Conservation (phyloP, 1,140 invertebrate species). For the Halesus radiatus region DNA sequence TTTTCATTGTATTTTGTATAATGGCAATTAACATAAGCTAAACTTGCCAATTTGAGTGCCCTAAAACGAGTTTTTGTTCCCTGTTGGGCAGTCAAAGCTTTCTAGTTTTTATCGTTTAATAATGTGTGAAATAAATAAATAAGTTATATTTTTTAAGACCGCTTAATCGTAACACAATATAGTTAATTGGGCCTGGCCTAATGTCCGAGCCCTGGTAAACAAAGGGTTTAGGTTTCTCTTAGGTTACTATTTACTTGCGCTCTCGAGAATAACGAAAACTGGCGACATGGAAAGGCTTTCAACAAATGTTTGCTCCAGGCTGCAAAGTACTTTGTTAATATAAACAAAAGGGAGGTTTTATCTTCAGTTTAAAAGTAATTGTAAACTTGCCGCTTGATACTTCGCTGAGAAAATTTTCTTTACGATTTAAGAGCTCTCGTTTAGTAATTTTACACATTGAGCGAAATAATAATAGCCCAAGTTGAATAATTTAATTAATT, state of each 20-base stretch:
- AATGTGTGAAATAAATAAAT: too few relatives aligned
- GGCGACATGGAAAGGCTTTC: constrained; percentile 18
- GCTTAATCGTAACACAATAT: neutral
- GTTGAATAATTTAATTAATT: too few relatives aligned
- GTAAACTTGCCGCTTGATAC: neutral
- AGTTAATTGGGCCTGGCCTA: neutral
- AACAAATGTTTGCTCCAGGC: constrained; percentile 5
- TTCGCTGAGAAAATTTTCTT: neutral
- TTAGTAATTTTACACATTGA: too few relatives aligned
- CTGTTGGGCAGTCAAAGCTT: too few relatives aligned
- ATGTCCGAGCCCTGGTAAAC: neutral
- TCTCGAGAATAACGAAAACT: constrained; percentile 2
- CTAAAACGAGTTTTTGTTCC: too few relatives aligned
- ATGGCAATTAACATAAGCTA: too few relatives aligned
- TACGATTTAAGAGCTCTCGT: too few relatives aligned
- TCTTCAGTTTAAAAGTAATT: constrained; percentile 25
- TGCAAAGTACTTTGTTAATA: constrained; percentile 22
- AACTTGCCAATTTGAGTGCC: too few relatives aligned
- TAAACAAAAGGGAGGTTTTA: constrained; percentile 12
- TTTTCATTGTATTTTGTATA: too few relatives aligned
- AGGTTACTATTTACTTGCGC: neutral
- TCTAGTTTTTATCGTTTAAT: too few relatives aligned
- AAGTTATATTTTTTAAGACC: too few relatives aligned
- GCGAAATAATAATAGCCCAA: too few relatives aligned
- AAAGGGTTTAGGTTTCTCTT: neutral